Percentiles rank a stretch among this genome's conserved stretches.
Evolutionary conservation across 2,113 vertebrate species (phyloP).

Genomic region (Taurulus bubalis): DNA sequence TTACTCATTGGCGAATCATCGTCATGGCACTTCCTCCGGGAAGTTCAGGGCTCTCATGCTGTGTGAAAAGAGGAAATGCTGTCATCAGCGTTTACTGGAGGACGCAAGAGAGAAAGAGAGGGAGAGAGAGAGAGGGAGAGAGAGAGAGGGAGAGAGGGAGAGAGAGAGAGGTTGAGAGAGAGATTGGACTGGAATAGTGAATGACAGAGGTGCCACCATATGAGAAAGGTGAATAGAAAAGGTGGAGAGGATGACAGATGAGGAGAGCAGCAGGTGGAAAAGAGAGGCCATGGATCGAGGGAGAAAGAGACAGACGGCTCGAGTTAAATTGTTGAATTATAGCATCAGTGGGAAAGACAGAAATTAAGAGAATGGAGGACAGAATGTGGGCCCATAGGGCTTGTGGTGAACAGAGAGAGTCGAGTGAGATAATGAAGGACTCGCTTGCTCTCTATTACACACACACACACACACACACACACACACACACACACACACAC

Average conservation of each 20-base stretch:
- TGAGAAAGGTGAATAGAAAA: constrained; percentile 28
- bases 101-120: neutral
- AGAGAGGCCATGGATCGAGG: constrained; percentile 22
- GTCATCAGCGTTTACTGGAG: constrained; percentile 69
- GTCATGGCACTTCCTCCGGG: constrained; percentile 51
- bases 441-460: constrained; percentile 24
- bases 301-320: constrained; percentile 37
- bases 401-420: constrained; percentile 22
- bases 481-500: constrained; percentile 13
- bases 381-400: constrained; percentile 38
- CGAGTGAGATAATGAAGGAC: constrained; percentile 61
- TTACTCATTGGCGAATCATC: constrained; percentile 71
- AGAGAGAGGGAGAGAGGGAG: neutral
- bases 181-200: constrained; percentile 11
- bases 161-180: neutral
- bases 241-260: constrained; percentile 50
- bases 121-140: neutral
- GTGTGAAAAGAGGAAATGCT: constrained; percentile 63
- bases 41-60: constrained; percentile 40
- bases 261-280: constrained; percentile 40
- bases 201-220: constrained; percentile 24
- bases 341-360: constrained; percentile 41
- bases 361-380: constrained; percentile 32
- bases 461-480: constrained; percentile 13
- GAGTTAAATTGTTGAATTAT: constrained; percentile 67